Evolutionary conservation across 2,113 vertebrate species (phyloP).

Genomic region (Trogon melanurus): DNA sequence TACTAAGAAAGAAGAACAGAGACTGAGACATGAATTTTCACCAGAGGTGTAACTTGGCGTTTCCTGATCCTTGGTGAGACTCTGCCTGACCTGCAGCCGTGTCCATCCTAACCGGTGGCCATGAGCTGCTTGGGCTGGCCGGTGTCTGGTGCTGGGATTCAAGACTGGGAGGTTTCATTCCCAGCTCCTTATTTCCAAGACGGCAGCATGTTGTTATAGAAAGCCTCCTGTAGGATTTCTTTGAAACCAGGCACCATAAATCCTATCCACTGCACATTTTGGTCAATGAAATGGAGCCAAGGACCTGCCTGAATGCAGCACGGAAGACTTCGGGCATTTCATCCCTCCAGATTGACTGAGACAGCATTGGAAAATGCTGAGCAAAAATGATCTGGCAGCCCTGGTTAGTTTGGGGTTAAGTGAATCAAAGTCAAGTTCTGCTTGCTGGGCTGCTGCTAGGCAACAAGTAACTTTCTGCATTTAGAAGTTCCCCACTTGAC

Average conservation of each 20-base stretch:
- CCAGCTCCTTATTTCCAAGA: background rate
- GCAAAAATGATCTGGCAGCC: background rate
- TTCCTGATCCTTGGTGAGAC: background rate
- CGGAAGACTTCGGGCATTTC: background rate
- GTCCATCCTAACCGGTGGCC: accelerated
- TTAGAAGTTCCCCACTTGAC: constrained; percentile 59
- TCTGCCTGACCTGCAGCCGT: background rate
- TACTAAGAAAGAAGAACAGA: constrained; percentile 38
- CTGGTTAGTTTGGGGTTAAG: constrained; percentile 48
- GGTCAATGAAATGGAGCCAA: background rate
- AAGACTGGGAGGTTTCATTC: background rate
- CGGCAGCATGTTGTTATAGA: accelerated
- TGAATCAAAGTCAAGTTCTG: constrained; percentile 34
- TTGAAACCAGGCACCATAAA: background rate
- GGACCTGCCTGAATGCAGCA: background rate
- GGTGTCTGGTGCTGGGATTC: background rate
- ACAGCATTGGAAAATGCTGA: background rate
- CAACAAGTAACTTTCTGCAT: constrained; percentile 62
- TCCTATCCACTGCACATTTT: background rate
- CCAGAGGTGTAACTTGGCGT: background rate
- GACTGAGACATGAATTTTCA: background rate
- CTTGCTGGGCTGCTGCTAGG: constrained; percentile 68
- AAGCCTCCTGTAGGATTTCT: background rate
- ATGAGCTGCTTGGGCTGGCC: accelerated
- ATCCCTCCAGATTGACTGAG: background rate